Base-by-base conservation (phyloP, 2,797 vertebrate species). In the Decapterus maruadsi region DNA sequence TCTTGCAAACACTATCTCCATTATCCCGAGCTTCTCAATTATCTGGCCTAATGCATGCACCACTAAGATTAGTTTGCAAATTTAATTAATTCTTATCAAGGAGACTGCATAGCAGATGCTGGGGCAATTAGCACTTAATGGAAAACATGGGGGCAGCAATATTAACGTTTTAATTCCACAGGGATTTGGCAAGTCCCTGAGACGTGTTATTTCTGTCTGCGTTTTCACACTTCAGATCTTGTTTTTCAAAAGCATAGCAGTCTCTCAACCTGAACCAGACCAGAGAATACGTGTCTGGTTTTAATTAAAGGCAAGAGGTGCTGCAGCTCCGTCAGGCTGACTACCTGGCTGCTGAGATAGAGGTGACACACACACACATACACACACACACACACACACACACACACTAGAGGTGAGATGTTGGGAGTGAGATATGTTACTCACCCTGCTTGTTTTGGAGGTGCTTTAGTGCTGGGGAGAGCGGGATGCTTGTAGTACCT, bases 391-490 rank as follows among this genome's bases (percentile, higher is more conserved):
- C 10, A 63, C 22, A 45, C 62, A 55, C 55, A 43, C 46, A 70
- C 51, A 71, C 57, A 84, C 48, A 85, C 46, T 75, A 7, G 31
- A 78, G 51, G 68, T 80, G 81, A 81, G 80, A 73, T 85, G 75
- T 36, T 67, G 68, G 51, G 80, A 88, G 83, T 78, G 84, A 89
- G 85, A 72, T 83, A 36, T 75, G 79, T 91, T 93, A 96, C 95
- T 96, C 93, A 96, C 95, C 95, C 93, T 96, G 95, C 82, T 96
- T 96, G 95, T 93, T 95, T 92, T 96, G 95, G 77, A 96, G 95
- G 81, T 96, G 95, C 92, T 96, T 96, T 93, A 96, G 90, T 85
- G 95, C 95, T 88, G 95, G 95, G 81, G 95, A 95, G 87, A 96
- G 94, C 71, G 94, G 95, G 93, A 96, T 93, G 87, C 95, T 95